Conservation (phyloP, 2,113 vertebrate genomes). For the Notiomystis cincta region DNA sequence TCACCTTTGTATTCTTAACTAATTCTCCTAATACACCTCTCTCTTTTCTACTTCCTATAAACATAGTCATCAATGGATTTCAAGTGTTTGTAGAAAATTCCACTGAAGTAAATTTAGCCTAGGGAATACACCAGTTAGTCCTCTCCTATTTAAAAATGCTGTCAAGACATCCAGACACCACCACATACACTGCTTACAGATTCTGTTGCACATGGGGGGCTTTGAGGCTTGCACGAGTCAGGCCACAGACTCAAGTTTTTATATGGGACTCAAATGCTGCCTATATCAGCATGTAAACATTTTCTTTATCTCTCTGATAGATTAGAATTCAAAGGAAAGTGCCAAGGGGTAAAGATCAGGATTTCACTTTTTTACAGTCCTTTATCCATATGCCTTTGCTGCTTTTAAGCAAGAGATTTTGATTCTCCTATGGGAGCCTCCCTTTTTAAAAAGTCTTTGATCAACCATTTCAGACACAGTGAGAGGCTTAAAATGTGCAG, state of each 20-base stretch:
- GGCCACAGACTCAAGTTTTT: background rate
- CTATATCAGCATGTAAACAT: background rate
- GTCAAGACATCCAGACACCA: background rate
- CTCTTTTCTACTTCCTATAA: background rate
- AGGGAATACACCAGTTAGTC: background rate
- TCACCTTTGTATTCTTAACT: background rate
- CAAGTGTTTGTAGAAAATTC: background rate
- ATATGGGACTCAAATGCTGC: background rate
- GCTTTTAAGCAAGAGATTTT: background rate
- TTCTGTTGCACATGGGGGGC: background rate
- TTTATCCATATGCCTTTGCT: background rate
- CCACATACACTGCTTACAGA: rapidly evolving
- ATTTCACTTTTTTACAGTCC: background rate
- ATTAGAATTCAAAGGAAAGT: background rate
- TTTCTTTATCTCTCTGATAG: background rate
- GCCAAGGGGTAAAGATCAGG: background rate
- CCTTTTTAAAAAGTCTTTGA: background rate
- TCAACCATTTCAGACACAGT: background rate
- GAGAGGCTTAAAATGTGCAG: background rate
- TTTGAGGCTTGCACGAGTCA: background rate
- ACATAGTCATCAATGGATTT: background rate
- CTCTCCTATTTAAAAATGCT: background rate
- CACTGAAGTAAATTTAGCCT: background rate
- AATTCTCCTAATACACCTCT: background rate
- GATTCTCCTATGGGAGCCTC: background rate